Evolutionary conservation across 1,140 invertebrate genomes (phyloP), one percentile per base, ranked within the genome.

Genomic region (Pectinophora gossypiella): DNA sequence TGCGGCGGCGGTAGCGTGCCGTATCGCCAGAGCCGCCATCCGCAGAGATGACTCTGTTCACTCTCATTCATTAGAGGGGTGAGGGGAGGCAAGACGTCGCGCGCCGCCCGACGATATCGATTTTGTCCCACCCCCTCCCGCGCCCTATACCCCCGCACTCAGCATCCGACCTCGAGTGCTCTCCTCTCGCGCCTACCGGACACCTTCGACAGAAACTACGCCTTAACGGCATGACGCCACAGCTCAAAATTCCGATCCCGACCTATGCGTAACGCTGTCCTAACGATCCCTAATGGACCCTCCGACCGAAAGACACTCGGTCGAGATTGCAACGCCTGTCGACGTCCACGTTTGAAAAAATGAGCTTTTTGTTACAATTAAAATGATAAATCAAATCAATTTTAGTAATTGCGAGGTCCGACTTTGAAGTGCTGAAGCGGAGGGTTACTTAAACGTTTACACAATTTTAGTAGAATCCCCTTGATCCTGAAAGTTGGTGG

Each of bases 341-440:
- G 67, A 68, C 67, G 76, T 67, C 62, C 60, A 64, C 64, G 67
- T 59, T 76, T 64, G 72, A 79, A 84, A 86, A 86, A 85, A 84
- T 83, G 82, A 82, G 80, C 79, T 86, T 86, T 86, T 84, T 84
- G 80, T 85, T 82, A 86, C 83, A 84, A 85, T 86, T 86, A 82
- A 86, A 86, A 83, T 84, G 83, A 76, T 85, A 86, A 84, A 86
- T 86, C 83, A 84, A 86, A 86, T 80, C 81, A 86, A 86, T 85
- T 86, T 84, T 82, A 85, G 79, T 86, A 86, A 86, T 85, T 86
- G 83, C 83, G 77, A 83, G 83, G 80, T 83, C 83, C 81, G 83
- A 86, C 76, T 81, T 84, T 81, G 60, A 73, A 86, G 79, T 73
- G 76, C 56, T 66, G 63, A 72, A 66, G 68, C 72, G 71, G 27